Evolutionary conservation across 2,888 invertebrate species (phyloP), one percentile per base, ranked within the genome.

Genomic region (Luffia ferchaultella): DNA sequence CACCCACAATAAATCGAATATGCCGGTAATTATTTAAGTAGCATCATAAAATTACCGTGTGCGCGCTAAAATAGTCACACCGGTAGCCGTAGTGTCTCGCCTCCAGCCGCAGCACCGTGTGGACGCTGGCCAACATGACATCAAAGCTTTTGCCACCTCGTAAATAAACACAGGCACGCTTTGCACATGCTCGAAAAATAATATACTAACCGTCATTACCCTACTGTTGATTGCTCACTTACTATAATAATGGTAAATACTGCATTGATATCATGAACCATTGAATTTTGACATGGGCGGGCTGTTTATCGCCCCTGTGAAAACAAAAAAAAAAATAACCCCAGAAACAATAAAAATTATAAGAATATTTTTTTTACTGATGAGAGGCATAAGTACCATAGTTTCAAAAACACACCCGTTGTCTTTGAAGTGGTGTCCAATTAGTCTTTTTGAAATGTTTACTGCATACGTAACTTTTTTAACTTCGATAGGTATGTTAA

Each of bases 81-180:
- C 30, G 30, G 5, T 30, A 30, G 30, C 30, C 30, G 30, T 12
- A 7, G 30, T 12, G 30, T 3, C 30, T 30, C 30, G 12, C 30
- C 30, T 3, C 5, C 30, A 3, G 30, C 30, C 5, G 30, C 30
- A 12, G 30, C 30, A 12, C 5, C 30, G 58, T 59, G 64, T 73
- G 70, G 73, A 70, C 64, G 62, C 53, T 58, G 63, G 73, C 73
- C 73, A 73, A 72, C 62, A 57, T 63, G 61, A 73, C 72, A 68
- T 73, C 71, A 73, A 73, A 73, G 71, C 67, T 70, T 71, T 69
- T 68, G 67, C 63, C 68, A 71, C 70, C 62, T 73, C 70, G 67
- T 72, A 72, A 73, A 73, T 73, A 71, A 69, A 69, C 63, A 60
- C 60, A 59, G 59, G 51, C 50, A 50, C 53, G 50, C 50, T 46